Percentiles rank a stretch among this genome's conserved stretches.
Conservation (phyloP, 2,797 vertebrate genomes). For the Sylvia borin region DNA sequence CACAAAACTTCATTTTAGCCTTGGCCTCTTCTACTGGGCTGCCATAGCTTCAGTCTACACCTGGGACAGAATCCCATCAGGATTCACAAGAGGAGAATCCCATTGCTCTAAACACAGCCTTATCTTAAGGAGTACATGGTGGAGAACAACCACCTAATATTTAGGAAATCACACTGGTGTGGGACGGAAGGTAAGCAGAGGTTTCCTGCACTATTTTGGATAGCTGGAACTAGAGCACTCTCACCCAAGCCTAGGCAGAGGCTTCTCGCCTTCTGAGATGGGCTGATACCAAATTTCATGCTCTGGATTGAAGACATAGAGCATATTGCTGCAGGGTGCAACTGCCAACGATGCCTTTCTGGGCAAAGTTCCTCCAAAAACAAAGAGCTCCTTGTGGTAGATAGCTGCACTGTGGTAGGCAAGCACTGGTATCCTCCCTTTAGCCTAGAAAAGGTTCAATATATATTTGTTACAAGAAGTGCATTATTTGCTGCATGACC, state of each 20-base stretch:
- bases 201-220: slow-evolving; percentile 65
- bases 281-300: slow-evolving; percentile 92
- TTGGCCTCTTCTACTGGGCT: background rate
- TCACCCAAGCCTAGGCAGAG: slow-evolving; percentile 88
- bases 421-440: slow-evolving; percentile 84
- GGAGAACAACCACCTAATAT: slow-evolving; percentile 66
- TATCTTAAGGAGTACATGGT: slow-evolving; percentile 6
- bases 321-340: slow-evolving; percentile 82
- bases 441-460: slow-evolving; percentile 75
- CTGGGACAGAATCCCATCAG: background rate
- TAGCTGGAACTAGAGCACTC: slow-evolving; percentile 45
- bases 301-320: slow-evolving; percentile 91
- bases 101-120: background rate
- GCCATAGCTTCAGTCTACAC: background rate
- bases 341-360: slow-evolving; percentile 58
- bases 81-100: background rate
- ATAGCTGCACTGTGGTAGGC: slow-evolving; percentile 85
- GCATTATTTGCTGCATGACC: background rate
- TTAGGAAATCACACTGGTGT: background rate
- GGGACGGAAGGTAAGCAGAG: slow-evolving; percentile 52
- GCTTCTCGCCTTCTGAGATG: slow-evolving; percentile 87
- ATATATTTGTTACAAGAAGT: background rate
- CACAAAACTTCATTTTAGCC: background rate
- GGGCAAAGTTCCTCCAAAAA: slow-evolving; percentile 86
- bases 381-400: slow-evolving; percentile 88